phyloP scores from a whole-genome alignment of 2,113 vertebrate species.

The Strix uralensis region DNA sequence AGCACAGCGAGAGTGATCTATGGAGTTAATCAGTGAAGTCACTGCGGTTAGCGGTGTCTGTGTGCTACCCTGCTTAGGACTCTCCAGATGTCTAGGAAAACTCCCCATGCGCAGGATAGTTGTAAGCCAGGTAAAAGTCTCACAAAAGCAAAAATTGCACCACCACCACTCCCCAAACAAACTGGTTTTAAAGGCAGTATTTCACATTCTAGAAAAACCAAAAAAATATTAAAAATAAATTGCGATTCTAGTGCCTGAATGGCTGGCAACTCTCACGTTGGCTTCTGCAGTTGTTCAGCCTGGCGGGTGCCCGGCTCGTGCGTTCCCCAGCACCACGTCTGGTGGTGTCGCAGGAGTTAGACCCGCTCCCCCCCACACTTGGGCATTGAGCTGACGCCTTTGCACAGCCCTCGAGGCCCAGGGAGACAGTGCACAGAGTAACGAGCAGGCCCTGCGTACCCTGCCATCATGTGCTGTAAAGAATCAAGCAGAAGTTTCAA shows the following conservation, averaged over 20 bases:
- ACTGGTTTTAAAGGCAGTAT: neutral
- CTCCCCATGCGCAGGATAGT: neutral
- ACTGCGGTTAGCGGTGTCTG: neutral
- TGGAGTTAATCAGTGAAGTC: slow-evolving; percentile 49
- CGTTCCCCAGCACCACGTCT: neutral
- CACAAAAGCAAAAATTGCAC: neutral
- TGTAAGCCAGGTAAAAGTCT: neutral
- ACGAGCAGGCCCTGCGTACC: neutral
- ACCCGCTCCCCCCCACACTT: neutral
- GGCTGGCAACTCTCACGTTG: neutral
- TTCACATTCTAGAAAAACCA: neutral
- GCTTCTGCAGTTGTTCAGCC: neutral
- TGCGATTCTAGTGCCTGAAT: neutral
- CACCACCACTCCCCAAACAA: neutral
- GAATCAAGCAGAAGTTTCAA: neutral
- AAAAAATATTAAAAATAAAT: neutral
- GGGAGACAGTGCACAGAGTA: accelerated
- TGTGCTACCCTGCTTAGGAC: neutral
- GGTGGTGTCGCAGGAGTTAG: neutral
- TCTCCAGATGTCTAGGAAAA: neutral
- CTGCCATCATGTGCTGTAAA: too few species aligned
- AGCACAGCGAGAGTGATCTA: slow-evolving; percentile 48
- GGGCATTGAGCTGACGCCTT: neutral
- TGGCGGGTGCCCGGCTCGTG: too few species aligned
- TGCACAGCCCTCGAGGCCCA: neutral